Conservation (phyloP, 2,888 invertebrate species). For the Elgonia sp. region DNA sequence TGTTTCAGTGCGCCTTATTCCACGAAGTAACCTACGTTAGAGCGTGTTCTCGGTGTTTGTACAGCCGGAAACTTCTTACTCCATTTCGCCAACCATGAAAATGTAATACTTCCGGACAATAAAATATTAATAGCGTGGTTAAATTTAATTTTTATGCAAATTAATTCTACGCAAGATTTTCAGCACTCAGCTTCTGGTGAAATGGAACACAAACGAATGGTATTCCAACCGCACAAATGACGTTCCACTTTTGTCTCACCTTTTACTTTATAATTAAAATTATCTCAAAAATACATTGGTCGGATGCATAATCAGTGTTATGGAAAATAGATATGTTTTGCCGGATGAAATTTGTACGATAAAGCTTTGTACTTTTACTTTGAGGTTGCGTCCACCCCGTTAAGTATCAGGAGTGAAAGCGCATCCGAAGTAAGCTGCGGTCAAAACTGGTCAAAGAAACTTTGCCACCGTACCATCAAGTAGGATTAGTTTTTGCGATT, state of each 20-base stretch:
- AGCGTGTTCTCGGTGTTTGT: conserved; percentile 60
- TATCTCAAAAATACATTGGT: not conserved
- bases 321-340: conserved; percentile 20
- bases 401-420: conserved; percentile 61
- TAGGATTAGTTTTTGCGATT: conserved; percentile 67
- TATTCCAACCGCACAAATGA: not conserved
- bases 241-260: not conserved
- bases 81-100: conserved; percentile 52
- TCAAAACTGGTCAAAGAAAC: conserved; percentile 69
- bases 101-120: conserved; percentile 44
- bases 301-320: conserved; percentile 8
- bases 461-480: conserved; percentile 66
- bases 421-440: conserved; percentile 65
- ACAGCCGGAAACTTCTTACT: conserved; percentile 66
- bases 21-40: conserved; percentile 59
- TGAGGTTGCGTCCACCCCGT: conserved; percentile 42
- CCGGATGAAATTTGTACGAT: conserved; percentile 33
- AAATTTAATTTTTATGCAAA: conserved; percentile 34
- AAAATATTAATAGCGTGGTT: conserved; percentile 50
- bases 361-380: conserved; percentile 59
- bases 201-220: not conserved
- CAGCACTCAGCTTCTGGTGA: not conserved
- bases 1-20: conserved; percentile 65
- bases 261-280: not conserved
- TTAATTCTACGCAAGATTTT: conserved; percentile 8